These are phyloP conservation scores for Drosophila simulans DNA, from an alignment of 1,140 invertebrate genomes.

Conservation along the genomic window DNA sequence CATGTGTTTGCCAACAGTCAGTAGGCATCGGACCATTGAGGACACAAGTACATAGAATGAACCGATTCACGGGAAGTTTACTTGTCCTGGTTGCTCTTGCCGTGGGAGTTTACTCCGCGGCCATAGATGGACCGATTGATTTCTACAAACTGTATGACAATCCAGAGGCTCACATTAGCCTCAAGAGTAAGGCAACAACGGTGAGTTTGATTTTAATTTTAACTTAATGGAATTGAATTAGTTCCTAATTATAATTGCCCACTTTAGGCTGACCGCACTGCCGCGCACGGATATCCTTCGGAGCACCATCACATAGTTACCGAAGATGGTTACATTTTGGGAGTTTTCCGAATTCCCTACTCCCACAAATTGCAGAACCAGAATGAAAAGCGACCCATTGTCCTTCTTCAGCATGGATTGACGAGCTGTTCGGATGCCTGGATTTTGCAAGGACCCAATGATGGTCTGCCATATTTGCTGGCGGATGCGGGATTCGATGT, in stretches of 20 bases:
- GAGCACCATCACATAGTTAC: constrained; percentile 86
- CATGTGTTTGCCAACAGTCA: constrained; percentile 12
- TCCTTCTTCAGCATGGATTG: constrained; percentile 90
- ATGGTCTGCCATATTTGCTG: constrained; percentile 86
- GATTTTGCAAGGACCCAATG: constrained; percentile 88
- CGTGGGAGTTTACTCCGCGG: constrained; percentile 6
- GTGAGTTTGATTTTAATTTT: constrained; percentile 13
- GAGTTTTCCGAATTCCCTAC: constrained; percentile 85
- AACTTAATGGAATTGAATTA: background rate
- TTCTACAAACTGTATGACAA: constrained; percentile 62
- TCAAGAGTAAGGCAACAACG: constrained; percentile 42
- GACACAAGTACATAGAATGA: constrained; percentile 28
- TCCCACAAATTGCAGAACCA: constrained; percentile 60
- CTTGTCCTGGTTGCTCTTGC: constrained; percentile 6
- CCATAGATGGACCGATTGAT: constrained; percentile 43
- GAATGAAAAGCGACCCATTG: constrained; percentile 84
- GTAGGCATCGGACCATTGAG: constrained; percentile 11
- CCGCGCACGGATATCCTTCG: constrained; percentile 85
- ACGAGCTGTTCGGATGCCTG: constrained; percentile 90
- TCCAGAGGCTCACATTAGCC: constrained; percentile 54
- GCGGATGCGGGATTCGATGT: constrained; percentile 91
- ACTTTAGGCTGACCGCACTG: constrained; percentile 53
- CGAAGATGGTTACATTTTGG: constrained; percentile 86
- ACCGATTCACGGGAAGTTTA: constrained; percentile 1
- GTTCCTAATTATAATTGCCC: background rate